These are phyloP conservation scores for Malacosoma neustria DNA, from an alignment of 2,888 invertebrate species.

Conservation along the genomic window DNA sequence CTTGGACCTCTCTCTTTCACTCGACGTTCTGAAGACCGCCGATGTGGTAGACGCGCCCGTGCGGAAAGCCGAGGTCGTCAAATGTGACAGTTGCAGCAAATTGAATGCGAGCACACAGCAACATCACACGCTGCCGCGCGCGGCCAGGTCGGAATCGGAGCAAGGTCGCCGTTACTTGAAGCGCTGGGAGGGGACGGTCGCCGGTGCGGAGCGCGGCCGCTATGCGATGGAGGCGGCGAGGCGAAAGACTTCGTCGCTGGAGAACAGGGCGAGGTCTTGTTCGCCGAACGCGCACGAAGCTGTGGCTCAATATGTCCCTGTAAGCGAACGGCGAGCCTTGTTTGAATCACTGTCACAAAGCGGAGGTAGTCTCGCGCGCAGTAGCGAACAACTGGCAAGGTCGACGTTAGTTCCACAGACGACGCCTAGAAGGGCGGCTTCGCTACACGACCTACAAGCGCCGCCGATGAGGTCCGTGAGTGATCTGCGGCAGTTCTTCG, in stretches of 20 bases:
- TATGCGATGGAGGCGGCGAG: slow-evolving; percentile 57
- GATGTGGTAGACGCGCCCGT: slow-evolving; percentile 58
- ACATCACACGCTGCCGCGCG: slow-evolving; percentile 63
- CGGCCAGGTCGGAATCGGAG: slow-evolving; percentile 53
- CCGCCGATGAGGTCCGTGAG: slow-evolving; percentile 75
- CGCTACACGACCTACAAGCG: slow-evolving; percentile 77
- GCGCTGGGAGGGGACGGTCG: slow-evolving; percentile 60
- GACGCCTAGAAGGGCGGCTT: slow-evolving; percentile 77
- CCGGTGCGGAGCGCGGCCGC: slow-evolving; percentile 55
- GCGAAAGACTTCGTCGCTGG: slow-evolving; percentile 54
- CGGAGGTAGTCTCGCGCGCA: slow-evolving; percentile 76
- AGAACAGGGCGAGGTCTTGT: slow-evolving; percentile 59
- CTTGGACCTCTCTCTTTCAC: slow-evolving; percentile 66
- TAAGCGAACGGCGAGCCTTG: slow-evolving; percentile 79
- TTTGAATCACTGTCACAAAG: slow-evolving; percentile 81
- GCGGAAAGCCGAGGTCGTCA: slow-evolving; percentile 56
- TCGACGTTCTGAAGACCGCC: slow-evolving; percentile 63
- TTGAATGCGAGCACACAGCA: slow-evolving; percentile 37
- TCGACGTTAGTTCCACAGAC: slow-evolving; percentile 44
- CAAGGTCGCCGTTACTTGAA: slow-evolving; percentile 60
- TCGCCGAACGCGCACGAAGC: slow-evolving; percentile 63
- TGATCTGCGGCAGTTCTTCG: slow-evolving; percentile 82
- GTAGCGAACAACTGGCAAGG: slow-evolving; percentile 76
- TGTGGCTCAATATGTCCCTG: slow-evolving; percentile 79
- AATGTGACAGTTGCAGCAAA: slow-evolving; percentile 66